phyloP scores from a whole-genome alignment of 2,888 invertebrate genomes.

The Scotopteryx bipunctaria region DNA sequence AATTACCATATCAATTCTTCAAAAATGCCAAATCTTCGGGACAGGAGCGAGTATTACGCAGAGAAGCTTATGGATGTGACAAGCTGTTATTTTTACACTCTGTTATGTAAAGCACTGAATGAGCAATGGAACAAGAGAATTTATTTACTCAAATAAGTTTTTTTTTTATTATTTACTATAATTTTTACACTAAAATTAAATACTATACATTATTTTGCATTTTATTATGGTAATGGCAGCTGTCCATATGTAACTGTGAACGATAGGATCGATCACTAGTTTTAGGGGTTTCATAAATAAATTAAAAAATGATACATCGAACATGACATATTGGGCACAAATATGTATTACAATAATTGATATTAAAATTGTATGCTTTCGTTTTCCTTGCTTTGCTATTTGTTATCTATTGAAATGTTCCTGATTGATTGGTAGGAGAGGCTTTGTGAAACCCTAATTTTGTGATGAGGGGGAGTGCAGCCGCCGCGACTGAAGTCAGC shows the following conservation, averaged over 20 bases:
- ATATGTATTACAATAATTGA: slow-evolving; percentile 51
- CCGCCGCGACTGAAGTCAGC: slow-evolving; percentile 7
- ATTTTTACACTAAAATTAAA: slow-evolving; percentile 71
- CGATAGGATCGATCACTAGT: slow-evolving; percentile 67
- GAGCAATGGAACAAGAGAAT: slow-evolving; percentile 83
- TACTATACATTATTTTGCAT: slow-evolving; percentile 79
- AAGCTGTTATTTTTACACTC: slow-evolving; percentile 75
- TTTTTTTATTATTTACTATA: slow-evolving; percentile 69
- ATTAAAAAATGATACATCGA: slow-evolving; percentile 79
- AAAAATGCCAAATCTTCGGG: slow-evolving; percentile 40
- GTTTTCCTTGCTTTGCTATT: slow-evolving; percentile 67
- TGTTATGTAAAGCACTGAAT: slow-evolving; percentile 74
- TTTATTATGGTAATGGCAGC: slow-evolving; percentile 80
- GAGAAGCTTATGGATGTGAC: slow-evolving; percentile 37
- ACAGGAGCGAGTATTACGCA: slow-evolving; percentile 43
- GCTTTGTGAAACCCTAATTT: slow-evolving; percentile 67
- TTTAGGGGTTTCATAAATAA: slow-evolving; percentile 76
- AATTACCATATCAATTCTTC: slow-evolving; percentile 35
- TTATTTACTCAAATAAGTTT: slow-evolving; percentile 82
- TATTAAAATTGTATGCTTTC: slow-evolving; percentile 58
- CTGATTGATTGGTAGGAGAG: slow-evolving; percentile 54
- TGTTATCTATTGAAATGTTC: slow-evolving; percentile 58
- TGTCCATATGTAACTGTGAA: slow-evolving; percentile 71
- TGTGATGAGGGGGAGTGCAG: slow-evolving; percentile 31
- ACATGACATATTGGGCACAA: slow-evolving; percentile 83